Base-by-base conservation (phyloP, 2,113 vertebrate species). In the Anseranas semipalmata region DNA sequence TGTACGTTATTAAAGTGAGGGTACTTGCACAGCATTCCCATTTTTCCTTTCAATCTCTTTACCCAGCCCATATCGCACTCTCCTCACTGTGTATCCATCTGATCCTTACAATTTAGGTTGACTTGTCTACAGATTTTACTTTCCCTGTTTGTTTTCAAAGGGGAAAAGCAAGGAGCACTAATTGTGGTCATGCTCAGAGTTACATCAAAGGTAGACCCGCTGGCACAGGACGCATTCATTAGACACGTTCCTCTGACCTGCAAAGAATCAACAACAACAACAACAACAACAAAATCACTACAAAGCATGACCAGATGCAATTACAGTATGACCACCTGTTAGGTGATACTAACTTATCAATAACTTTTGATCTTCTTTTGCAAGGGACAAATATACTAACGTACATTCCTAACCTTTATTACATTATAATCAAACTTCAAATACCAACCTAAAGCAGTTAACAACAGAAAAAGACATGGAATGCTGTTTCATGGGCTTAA, bases 181-280 rank as follows among this genome's bases (percentile, higher is more conserved):
- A 50, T 9, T 35, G 70, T 41, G 21, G 13, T 8, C 30, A 73
- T 19, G 22, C 56, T 12, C 53, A 41, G 62, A 86, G 78, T 66
- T 32, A 16, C 10, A 66, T 53, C 27, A 66, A 87, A 81, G 30
- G 56, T 1, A 46, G 28, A 68, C 17, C 3, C 45, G 50, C 0
- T 21, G 13, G n/a, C 46, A 76, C 9, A 77, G 35, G 9, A 3
- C 0, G 0, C 7, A 2, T 12, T 46, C 33, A 5, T 33, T 52
- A 52, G 33, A 76, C 60, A 39, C 45, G 65, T 41, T 71, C 12
- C 45, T 33, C 12, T 76, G 43, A 53, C 21, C 5, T 58, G 45
- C 35, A 91, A 67, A 87, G 28, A 43, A 86, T 13, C 24, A 68
- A 35, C 56, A 48, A 63, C 13, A 50, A 24, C 21, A 50, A 7